phyloP scores from a whole-genome alignment of 2,113 vertebrate genomes.

The Apistogramma diplotaenia region DNA sequence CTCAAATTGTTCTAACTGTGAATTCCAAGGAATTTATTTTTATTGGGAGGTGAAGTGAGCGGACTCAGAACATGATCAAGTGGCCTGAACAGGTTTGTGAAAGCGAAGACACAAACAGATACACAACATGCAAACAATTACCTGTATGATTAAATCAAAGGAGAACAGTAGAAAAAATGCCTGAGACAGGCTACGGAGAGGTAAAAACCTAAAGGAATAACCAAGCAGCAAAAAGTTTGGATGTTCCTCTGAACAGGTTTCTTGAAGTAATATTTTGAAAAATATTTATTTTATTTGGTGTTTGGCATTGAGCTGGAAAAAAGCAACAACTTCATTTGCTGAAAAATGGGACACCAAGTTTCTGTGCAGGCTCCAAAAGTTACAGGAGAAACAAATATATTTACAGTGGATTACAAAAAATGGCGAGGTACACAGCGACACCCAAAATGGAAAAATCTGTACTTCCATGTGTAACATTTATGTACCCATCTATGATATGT shows the following conservation, averaged over 20 bases:
- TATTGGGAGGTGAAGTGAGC: slow-evolving; percentile 10
- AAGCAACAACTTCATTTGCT: neutral
- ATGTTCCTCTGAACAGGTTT: neutral
- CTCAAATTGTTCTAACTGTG: slow-evolving; percentile 45
- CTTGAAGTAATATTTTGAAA: neutral
- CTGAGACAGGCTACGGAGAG: neutral
- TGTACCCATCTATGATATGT: too few species aligned
- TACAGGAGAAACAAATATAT: too few species aligned
- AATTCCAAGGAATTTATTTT: slow-evolving; percentile 42
- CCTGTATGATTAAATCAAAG: slow-evolving; percentile 10
- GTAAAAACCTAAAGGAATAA: neutral
- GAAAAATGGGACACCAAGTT: too few species aligned
- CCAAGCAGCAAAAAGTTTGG: neutral
- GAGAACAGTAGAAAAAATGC: neutral
- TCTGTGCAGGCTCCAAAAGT: too few species aligned
- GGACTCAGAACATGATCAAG: neutral
- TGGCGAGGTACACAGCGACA: too few species aligned
- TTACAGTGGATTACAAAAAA: too few species aligned
- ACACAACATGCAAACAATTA: neutral
- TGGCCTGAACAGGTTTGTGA: neutral
- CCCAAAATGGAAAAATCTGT: too few species aligned
- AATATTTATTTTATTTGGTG: neutral
- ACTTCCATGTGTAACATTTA: too few species aligned
- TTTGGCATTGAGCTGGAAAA: neutral
- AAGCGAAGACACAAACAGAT: neutral